phyloP scores from a whole-genome alignment of 2,113 vertebrate species.

The Haliaeetus leucogaster region DNA sequence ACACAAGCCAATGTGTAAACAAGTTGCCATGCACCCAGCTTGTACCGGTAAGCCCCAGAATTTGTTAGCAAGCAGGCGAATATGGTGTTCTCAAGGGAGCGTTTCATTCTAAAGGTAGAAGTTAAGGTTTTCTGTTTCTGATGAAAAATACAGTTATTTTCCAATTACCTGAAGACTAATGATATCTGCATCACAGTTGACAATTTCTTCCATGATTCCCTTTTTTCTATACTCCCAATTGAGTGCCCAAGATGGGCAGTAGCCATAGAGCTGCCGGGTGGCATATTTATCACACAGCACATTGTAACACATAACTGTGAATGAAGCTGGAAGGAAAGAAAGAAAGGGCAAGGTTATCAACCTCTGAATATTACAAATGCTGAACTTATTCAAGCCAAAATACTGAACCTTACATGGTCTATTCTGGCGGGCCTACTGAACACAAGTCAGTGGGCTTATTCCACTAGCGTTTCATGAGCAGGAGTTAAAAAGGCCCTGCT shows the following conservation, averaged over 20 bases:
- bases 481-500: not conserved
- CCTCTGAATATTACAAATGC: not conserved
- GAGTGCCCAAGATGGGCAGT: slow-evolving; percentile 97
- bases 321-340: slow-evolving; percentile 79
- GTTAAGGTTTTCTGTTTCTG: not conserved
- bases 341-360: not conserved
- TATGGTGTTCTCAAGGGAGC: not conserved
- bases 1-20: not conserved
- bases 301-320: slow-evolving; percentile 99
- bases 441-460: not conserved
- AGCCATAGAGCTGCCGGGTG: slow-evolving; percentile 97
- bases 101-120: not conserved
- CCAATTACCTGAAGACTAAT: slow-evolving; percentile 89
- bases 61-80: not conserved
- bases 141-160: not conserved
- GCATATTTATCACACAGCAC: slow-evolving; percentile 98
- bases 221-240: slow-evolving; percentile 99
- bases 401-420: not conserved
- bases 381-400: not conserved
- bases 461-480: not conserved
- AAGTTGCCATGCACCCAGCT: not conserved
- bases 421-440: not conserved
- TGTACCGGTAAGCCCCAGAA: not conserved
- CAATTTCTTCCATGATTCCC: slow-evolving; percentile 99
- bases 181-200: slow-evolving; percentile 95